Conservation (phyloP, 2,888 invertebrate species). For the Drosophila mercatorum region DNA sequence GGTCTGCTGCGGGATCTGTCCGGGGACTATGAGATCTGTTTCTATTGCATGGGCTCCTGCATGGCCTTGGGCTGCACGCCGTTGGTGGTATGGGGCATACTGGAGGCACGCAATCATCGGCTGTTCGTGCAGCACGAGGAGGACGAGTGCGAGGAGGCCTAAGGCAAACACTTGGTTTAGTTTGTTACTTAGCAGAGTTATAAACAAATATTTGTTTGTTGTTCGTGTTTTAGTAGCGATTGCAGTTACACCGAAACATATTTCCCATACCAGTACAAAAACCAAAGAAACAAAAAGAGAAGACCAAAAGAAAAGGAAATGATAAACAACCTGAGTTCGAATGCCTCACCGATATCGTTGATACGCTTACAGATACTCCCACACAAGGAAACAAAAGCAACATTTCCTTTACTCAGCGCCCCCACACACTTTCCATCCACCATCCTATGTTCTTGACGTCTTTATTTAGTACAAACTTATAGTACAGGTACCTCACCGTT, state of each 20-base stretch:
- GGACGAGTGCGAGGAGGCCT: slow-evolving; percentile 82
- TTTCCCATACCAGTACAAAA: slow-evolving; percentile 50
- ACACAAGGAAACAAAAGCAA: slow-evolving; percentile 13
- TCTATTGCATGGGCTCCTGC: slow-evolving; percentile 91
- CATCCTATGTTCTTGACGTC: too few relatives aligned
- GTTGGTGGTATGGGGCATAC: slow-evolving; percentile 85
- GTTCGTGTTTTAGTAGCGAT: slow-evolving; percentile 71
- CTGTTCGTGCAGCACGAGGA: slow-evolving; percentile 79
- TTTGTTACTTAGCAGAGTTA: slow-evolving; percentile 45
- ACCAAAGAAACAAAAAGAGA: background rate
- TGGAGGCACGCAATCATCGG: slow-evolving; percentile 80
- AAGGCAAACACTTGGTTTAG: slow-evolving; percentile 42
- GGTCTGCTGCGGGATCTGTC: slow-evolving; percentile 89
- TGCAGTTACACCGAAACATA: slow-evolving; percentile 43
- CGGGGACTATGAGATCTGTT: slow-evolving; percentile 89
- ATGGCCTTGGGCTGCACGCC: slow-evolving; percentile 90
- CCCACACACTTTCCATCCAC: slow-evolving; percentile 7
- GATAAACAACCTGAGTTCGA: slow-evolving; percentile 58
- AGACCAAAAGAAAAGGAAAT: background rate
- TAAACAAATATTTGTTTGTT: slow-evolving; percentile 47
- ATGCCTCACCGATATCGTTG: slow-evolving; percentile 74
- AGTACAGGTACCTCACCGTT: slow-evolving; percentile 7
- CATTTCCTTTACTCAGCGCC: slow-evolving; percentile 25
- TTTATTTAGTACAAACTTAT: background rate
- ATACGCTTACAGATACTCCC: slow-evolving; percentile 37